These are phyloP conservation scores for Epinotia brunnichana DNA, from an alignment of 2,888 invertebrate genomes.

Conservation along the genomic window DNA sequence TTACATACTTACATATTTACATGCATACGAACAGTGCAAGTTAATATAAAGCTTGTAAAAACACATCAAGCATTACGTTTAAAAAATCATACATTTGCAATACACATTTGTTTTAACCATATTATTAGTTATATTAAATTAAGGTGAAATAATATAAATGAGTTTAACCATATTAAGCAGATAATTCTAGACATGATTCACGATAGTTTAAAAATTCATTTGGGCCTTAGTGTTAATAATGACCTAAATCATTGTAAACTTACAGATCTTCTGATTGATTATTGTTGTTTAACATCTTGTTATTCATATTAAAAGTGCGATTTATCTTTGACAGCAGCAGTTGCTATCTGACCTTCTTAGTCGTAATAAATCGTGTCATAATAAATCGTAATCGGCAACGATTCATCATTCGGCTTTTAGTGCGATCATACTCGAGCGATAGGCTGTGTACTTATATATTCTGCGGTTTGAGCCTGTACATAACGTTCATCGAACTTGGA, in stretches of 20 bases:
- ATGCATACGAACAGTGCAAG: no score
- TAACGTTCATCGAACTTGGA: not conserved
- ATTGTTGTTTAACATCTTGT: not conserved
- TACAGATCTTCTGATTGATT: not conserved
- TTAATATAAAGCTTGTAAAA: no score
- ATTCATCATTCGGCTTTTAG: constrained; percentile 33
- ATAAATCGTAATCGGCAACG: constrained; percentile 29
- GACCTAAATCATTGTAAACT: not conserved
- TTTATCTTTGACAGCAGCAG: constrained; percentile 1
- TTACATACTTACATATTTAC: no score
- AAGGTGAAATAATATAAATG: no score
- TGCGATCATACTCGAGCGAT: not conserved
- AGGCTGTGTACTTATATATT: not conserved
- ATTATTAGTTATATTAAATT: no score
- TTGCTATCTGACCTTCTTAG: constrained; percentile 18
- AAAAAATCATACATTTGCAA: no score
- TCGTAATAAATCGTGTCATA: constrained; percentile 16
- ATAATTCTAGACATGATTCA: no score
- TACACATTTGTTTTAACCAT: no score
- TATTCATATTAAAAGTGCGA: constrained; percentile 1
- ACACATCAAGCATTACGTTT: no score
- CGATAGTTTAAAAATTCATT: no score
- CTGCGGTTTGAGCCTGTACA: not conserved
- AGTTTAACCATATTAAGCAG: no score
- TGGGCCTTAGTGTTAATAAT: no score